phyloP scores from a whole-genome alignment of 2,113 vertebrate genomes.

The Megaleporinus macrocephalus region DNA sequence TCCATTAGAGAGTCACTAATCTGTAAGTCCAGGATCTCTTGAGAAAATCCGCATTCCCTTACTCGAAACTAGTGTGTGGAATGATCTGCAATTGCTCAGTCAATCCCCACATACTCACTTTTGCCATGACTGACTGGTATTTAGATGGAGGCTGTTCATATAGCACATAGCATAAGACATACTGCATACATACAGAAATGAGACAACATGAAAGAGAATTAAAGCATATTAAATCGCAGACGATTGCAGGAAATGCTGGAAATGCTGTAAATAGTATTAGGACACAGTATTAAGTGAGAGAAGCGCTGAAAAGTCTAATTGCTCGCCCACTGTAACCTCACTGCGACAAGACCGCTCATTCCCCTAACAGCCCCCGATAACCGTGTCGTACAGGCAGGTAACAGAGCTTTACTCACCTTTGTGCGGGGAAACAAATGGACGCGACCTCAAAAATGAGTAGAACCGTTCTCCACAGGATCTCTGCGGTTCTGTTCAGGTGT shows the following conservation, averaged over 20 bases:
- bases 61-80: neutral
- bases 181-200: too few species aligned
- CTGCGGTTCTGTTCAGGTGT: neutral
- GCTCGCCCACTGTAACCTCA: constrained; percentile 15
- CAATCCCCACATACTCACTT: neutral
- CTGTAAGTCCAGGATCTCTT: neutral
- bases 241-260: neutral
- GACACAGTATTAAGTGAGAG: neutral
- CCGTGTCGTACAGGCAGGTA: neutral
- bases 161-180: neutral
- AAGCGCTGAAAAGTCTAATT: neutral
- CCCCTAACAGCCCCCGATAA: neutral
- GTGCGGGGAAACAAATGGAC: neutral
- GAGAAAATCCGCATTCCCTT: constrained; percentile 22
- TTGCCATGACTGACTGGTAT: neutral
- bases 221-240: neutral
- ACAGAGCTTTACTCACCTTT: neutral
- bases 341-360: constrained; percentile 23
- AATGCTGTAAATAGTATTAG: neutral
- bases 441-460: neutral
- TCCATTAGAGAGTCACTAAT: neutral
- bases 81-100: constrained; percentile 19
- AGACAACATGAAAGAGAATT: neutral
- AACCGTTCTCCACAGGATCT: neutral
- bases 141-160: neutral